Evolutionary conservation across 2,888 invertebrate species (phyloP), one percentile per base, ranked within the genome.

Genomic region (Leptopterna dolabrata): DNA sequence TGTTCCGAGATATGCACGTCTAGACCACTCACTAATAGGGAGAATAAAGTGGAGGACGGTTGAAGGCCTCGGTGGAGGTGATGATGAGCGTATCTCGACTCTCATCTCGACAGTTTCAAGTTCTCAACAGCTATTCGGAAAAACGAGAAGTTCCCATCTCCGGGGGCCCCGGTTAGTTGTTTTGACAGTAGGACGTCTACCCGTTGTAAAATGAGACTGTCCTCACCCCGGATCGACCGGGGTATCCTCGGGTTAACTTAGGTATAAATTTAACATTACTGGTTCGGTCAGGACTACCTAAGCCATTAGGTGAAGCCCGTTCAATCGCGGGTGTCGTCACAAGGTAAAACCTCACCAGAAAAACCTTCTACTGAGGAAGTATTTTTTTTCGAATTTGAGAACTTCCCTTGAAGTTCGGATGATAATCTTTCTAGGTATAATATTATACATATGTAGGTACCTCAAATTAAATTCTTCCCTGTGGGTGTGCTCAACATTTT

Each of bases 91-190:
- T 73, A 73, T 73, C 73, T 41, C 73, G 29, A 6, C n/a, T 41
- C n/a, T 30, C 36, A 73, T 73, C 73, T 73, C 73, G 73, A 73
- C 73, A 73, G 73, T 73, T 73, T 41, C 41, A 73, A 73, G 63
- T 41, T 41, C 73, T 73, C 73, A 41, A 41, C 30, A 73, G 73
- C n/a, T 19, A 30, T 73, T 73, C 9, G 47, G 63, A 63, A 63
- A 63, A 63, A 63, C 63, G 63, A 63, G 63, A 63, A 63, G 63
- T 27, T 24, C 63, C 63, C 73, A 9, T 27, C 3, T 41, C 73
- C 16, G 73, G 30, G 24, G 30, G 73, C 73, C 16, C n/a, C 19
- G 73, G 30, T 36, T 73, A 19, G 73, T 41, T 41, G 41, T 41
- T 73, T 73, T 73, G 73, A 73, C 73, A 73, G 73, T 73, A 73